Conservation (phyloP, 2,888 invertebrate species). For the Girardia tigrina region DNA sequence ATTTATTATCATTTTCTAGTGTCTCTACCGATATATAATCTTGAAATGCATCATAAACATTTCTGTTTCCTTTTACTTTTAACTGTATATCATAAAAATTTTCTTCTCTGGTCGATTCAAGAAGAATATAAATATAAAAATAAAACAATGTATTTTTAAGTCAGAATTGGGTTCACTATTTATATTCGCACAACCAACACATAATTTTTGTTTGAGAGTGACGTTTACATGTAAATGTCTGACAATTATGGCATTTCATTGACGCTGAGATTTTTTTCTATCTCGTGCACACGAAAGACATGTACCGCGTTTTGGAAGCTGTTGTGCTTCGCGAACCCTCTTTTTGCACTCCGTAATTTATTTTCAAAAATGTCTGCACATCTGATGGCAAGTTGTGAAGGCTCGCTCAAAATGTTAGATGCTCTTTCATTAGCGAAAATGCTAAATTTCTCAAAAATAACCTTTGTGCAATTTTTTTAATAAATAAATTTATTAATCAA, state of each 20-base stretch:
- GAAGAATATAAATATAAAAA: too few relatives aligned
- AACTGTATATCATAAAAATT: constrained; percentile 96
- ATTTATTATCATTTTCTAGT: constrained; percentile 92
- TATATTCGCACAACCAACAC: too few relatives aligned
- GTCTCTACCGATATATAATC: constrained; percentile 87
- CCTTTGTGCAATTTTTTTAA: not conserved
- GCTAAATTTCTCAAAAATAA: not conserved
- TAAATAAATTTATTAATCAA: too few relatives aligned
- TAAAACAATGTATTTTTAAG: too few relatives aligned
- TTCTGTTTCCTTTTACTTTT: constrained; percentile 58
- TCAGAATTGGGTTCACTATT: too few relatives aligned
- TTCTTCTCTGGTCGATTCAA: constrained; percentile 81
- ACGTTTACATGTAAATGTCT: too few relatives aligned
- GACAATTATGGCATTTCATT: too few relatives aligned
- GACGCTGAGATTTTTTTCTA: too few relatives aligned
- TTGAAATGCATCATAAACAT: constrained; percentile 54
- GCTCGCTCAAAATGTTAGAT: not conserved
- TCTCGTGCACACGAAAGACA: not conserved
- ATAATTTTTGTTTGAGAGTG: too few relatives aligned
- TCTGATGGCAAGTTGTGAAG: constrained; percentile 16
- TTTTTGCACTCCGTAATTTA: not conserved
- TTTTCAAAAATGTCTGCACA: constrained; percentile 19
- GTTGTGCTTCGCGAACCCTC: not conserved
- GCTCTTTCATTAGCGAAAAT: constrained; percentile 10
- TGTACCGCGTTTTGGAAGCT: not conserved